These are phyloP conservation scores for Probosciger aterrimus DNA, from an alignment of 2,113 vertebrate genomes.

Conservation along the genomic window DNA sequence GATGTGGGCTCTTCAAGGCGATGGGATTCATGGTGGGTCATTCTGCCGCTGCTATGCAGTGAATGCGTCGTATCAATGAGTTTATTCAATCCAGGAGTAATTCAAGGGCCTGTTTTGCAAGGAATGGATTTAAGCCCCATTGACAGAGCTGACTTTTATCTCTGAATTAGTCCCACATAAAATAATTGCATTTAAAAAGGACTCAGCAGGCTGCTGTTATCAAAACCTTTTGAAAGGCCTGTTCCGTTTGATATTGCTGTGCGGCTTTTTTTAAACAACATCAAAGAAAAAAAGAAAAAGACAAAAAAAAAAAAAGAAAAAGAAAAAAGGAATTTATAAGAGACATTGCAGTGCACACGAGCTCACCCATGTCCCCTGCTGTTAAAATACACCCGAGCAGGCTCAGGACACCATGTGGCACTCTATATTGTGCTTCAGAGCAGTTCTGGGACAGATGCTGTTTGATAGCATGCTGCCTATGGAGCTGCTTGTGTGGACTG, in stretches of 20 bases:
- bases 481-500: background rate
- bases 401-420: background rate
- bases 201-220: conserved; percentile 2
- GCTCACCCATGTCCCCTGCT: background rate
- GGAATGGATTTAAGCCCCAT: background rate
- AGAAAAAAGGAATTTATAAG: background rate
- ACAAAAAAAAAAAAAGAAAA: background rate
- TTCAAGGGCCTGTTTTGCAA: background rate
- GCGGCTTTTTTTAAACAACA: background rate
- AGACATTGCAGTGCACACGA: too few relatives aligned
- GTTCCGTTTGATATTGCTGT: background rate
- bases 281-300: background rate
- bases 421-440: background rate
- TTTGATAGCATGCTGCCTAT: background rate
- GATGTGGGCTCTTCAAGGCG: background rate
- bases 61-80: fast-evolving
- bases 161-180: background rate
- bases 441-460: background rate
- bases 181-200: conserved; percentile 5
- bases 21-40: background rate
- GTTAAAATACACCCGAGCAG: background rate
- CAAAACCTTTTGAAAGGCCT: conserved; percentile 6
- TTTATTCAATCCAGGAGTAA: background rate
- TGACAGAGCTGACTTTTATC: conserved; percentile 15
- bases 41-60: background rate